Evolutionary conservation across 1,140 invertebrate genomes (phyloP).

Genomic region (Papilio glaucus): DNA sequence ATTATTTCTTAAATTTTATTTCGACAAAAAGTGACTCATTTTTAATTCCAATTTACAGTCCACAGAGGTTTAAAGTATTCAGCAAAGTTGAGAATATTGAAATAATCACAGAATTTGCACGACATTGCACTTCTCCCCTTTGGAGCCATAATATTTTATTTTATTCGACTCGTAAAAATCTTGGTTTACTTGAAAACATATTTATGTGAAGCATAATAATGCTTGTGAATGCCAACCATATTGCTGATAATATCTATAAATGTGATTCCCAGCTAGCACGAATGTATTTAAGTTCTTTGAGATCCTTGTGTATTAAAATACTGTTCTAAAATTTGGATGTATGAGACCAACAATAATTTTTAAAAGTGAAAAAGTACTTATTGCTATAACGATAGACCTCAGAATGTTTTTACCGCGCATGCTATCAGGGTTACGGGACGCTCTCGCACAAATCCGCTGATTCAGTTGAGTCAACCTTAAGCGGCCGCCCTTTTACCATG

Average conservation of each 20-base stretch:
- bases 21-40: not conserved
- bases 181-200: not conserved
- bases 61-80: not conserved
- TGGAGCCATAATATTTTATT: not conserved
- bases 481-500: no score
- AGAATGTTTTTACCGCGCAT: no score
- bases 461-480: no score
- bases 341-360: no score
- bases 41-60: not conserved
- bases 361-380: no score
- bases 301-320: no score
- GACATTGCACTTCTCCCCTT: not conserved
- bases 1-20: not conserved
- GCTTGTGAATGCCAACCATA: not conserved
- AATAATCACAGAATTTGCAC: not conserved
- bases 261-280: not conserved
- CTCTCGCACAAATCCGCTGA: no score
- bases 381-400: no score
- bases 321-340: no score
- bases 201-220: not conserved
- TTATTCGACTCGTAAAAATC: constrained; percentile 10
- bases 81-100: not conserved
- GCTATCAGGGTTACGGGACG: no score
- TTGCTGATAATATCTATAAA: constrained; percentile 14
- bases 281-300: not conserved